Evolutionary conservation across 2,888 invertebrate genomes (phyloP), one percentile per base, ranked within the genome.

Genomic region (Drosophila yooni): DNA sequence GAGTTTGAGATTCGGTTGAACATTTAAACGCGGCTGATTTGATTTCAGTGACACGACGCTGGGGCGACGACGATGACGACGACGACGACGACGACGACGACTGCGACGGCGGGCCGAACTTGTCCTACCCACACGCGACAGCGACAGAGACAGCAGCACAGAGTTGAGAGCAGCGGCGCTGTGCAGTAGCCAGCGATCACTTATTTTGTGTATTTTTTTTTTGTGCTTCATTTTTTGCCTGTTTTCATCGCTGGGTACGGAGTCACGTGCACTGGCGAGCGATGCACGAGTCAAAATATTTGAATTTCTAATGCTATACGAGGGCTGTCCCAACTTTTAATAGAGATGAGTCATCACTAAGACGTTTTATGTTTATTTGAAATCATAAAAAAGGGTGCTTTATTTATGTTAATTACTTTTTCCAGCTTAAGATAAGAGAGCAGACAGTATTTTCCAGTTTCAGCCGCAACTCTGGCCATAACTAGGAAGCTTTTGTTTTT

Each of bases 1-100:
- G 69, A 77, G 76, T 69, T 80, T 73, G 72, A 76, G 88, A 82
- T 85, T 85, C 71, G 89, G 89, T 64, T 89, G 78, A 88, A 90
- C 90, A 88, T 87, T 87, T 87, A 86, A 87, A 82, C 78, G 88
- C 87, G 83, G 89, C 80, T 87, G 87, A 87, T 87, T 87, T 87
- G 87, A 87, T 87, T 87, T 86, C 88, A 87, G 87, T 87, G 87
- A 87, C 87, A 87, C 90, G 87, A 81, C 79, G 87, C 87, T 59
- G 89, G 59, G 76, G 90, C 90, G 81, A 76, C 80, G 66, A 63
- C 70, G 71, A 56, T 51, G 56, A 58, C 58, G 62, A 54, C 29
- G 40, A 27, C 66, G 57, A 53, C 33, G 59, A 27, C 70, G 69
- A 27, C 64, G 57, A 53, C 59, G 58, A 33, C 63, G 71, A 40